Base-by-base conservation (phyloP, 2,888 invertebrate genomes). In the Eristalis tenax region DNA sequence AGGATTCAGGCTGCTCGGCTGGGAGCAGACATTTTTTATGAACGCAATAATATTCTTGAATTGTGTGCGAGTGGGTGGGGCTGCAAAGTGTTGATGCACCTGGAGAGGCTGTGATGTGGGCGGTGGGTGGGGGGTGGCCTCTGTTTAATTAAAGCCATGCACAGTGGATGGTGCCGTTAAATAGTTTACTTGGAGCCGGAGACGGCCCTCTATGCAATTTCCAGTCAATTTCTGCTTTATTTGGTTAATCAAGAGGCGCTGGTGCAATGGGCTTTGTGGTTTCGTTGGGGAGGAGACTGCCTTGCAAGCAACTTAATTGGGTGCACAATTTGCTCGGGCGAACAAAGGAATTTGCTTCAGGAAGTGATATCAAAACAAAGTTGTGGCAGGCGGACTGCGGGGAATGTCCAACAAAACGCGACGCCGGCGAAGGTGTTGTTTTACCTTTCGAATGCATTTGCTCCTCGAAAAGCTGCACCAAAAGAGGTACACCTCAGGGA, bases 41-140 rank as follows among this genome's bases (percentile, higher is more conserved):
- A 61, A 59, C 35, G 87, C 79, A 87, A 87, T 87, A 87, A 87
- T 87, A 83, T 80, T 83, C 83, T 69, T 69, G 76, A 73, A 87
- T 87, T 76, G 83, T 83, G 87, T 87, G 87, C 71, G 68, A 83
- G 76, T 35, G 38, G 35, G 38, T 18, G 38, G 13, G 11, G 22
- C 23, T 4, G 40, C 59, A 57, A 26, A 26, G 11, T 65, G 13
- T 43, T 63, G 73, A 22, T 82, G 85, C 73, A 85, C 85, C 85
- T 81, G 81, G 43, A 63, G 68, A 40, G 50, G 1, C 23, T 32
- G 32, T 32, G 32, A n/a, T n/a, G 2, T 2, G 3, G 50, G 50
- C 6, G 50, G 50, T 50, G 26, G 26, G 3, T 18, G 8, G 22
- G 57, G 22, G 71, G 43, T 40, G 61, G 59, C 35, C 70, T 76